Base-by-base conservation (phyloP, 2,888 invertebrate species). In the Trichopria drosophilae region DNA sequence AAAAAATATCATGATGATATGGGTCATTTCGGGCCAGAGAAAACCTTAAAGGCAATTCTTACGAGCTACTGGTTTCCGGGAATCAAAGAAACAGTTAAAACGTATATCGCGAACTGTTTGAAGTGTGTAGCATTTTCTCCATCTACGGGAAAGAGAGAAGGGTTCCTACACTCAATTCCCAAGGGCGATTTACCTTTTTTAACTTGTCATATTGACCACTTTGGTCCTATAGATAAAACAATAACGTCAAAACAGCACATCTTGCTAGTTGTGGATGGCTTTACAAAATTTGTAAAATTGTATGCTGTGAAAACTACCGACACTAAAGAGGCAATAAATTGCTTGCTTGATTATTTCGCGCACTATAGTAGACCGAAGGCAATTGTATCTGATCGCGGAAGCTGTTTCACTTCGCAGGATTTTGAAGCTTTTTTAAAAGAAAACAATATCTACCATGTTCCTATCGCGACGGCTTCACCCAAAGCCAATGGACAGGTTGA, bases 401-500 rank as follows among this genome's bases (percentile, higher is more conserved):
- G 41, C 12, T 43, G 57, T 20, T 63, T 63, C 15, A 62, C 59
- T 0, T 57, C 55, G 3, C 24, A 20, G 1, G 58, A 55, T n/a
- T 64, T 64, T 36, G 16, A 36, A 10, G 40, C 51, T 6, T 64
- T 58, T 42, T n/a, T 57, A 6, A 16, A 39, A 0, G 36, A 51
- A n/a, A 31, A 53, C 12, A 26, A 51, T 18, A 42, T 63, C 2
- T 34, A 45, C 1, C 58, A 60, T 24, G 32, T 57, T 2, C n/a
- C 49, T 12, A 44, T 58, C 6, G 59, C 62, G 2, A 61, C 61
- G 3, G 60, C 50, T 2, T 56, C 59, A 1, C 63, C 62, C 1
- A 36, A 59, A 19, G 61, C 60, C 0, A 63, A 62, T 29, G 61
- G 61, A 1, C 62, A 64, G 31, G 55, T 56, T 1, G 63, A 64